phyloP scores from a whole-genome alignment of 2,113 vertebrate genomes.

The Dascyllus trimaculatus region DNA sequence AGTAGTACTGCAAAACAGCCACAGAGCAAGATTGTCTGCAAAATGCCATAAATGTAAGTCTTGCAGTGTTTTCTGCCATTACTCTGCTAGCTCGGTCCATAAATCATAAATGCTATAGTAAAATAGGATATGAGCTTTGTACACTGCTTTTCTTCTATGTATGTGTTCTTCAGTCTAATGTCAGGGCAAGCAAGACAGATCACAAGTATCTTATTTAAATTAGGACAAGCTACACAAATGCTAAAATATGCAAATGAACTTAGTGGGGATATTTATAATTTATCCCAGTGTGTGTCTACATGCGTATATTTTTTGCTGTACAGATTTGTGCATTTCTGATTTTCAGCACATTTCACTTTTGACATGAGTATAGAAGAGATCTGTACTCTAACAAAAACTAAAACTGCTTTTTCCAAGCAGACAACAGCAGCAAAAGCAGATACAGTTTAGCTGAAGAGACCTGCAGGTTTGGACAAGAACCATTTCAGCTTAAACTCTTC shows the following conservation, averaged over 20 bases:
- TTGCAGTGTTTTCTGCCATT: too few species aligned
- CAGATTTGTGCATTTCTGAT: background rate
- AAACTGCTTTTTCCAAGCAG: background rate
- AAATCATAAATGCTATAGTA: too few species aligned
- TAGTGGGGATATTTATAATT: background rate
- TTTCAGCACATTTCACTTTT: background rate
- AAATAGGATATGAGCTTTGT: too few species aligned
- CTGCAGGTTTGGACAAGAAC: too few species aligned
- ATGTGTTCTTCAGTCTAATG: too few species aligned
- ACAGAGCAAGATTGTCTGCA: background rate
- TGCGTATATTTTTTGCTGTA: background rate
- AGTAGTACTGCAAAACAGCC: background rate
- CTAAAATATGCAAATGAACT: conserved; percentile 4
- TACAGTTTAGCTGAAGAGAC: too few species aligned
- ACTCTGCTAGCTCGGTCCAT: too few species aligned
- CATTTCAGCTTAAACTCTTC: background rate
- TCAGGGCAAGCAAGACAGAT: too few species aligned
- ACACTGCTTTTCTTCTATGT: too few species aligned
- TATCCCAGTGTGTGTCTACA: background rate
- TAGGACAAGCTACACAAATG: conserved; percentile 1
- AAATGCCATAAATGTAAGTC: background rate
- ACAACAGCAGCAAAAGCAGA: background rate
- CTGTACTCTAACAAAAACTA: too few species aligned
- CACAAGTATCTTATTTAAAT: background rate
- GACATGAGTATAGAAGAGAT: too few species aligned